Percentiles rank a stretch among this genome's conserved stretches.
phyloP scores from a whole-genome alignment of 2,888 invertebrate species.

The Macropis europaea region DNA sequence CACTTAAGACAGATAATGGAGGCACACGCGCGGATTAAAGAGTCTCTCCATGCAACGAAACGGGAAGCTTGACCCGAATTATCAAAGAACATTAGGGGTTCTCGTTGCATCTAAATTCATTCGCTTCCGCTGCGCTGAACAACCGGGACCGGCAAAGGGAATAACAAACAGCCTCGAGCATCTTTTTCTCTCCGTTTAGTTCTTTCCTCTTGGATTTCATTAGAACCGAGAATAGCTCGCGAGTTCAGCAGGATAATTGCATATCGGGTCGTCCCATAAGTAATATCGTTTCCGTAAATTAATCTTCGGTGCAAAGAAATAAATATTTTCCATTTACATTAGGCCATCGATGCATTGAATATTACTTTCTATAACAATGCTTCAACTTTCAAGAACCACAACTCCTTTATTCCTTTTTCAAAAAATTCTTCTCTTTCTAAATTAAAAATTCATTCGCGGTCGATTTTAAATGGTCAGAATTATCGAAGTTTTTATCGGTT shows the following conservation, averaged over 20 bases:
- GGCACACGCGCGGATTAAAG: constrained; percentile 15
- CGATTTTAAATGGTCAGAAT: too few species aligned
- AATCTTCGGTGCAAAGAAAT: neutral
- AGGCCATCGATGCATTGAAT: too few species aligned
- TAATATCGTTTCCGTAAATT: too few species aligned
- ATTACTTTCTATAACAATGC: too few species aligned
- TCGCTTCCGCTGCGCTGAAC: constrained; percentile 16
- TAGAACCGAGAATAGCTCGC: constrained; percentile 21
- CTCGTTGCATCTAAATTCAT: constrained; percentile 46
- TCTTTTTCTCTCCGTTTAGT: constrained; percentile 19
- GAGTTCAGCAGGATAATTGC: constrained; percentile 20
- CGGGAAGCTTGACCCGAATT: constrained; percentile 30
- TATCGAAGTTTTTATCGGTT: too few species aligned
- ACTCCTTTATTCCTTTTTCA: too few species aligned
- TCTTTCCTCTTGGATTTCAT: constrained; percentile 28
- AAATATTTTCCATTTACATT: too few species aligned
- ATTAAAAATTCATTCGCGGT: too few species aligned
- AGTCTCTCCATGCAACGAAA: neutral
- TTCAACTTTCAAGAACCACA: too few species aligned
- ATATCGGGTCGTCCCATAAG: too few species aligned
- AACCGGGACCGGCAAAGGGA: constrained; percentile 31
- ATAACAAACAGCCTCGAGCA: constrained; percentile 30
- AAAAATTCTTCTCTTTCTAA: too few species aligned
- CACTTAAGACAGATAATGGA: constrained; percentile 23
- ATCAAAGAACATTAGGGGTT: constrained; percentile 34